A percentile compares a stretch with the other conserved stretches of the same genome.
Evolutionary conservation across 1,140 invertebrate species (phyloP).

Genomic region (Episyrphus balteatus): DNA sequence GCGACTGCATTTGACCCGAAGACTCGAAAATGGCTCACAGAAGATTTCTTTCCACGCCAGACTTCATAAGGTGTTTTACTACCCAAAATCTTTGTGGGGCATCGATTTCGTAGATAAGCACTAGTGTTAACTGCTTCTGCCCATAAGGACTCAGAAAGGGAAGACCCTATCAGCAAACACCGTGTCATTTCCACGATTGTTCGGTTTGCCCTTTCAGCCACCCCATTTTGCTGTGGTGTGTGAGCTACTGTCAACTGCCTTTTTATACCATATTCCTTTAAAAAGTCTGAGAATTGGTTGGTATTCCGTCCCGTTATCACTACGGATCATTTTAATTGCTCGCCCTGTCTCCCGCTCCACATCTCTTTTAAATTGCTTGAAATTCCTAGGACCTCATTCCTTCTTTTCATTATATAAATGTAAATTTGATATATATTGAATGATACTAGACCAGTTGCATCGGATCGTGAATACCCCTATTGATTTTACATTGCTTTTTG

Average conservation of each 20-base stretch:
- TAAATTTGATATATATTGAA: too few species aligned
- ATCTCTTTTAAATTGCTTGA: conserved; percentile 4
- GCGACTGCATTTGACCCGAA: conserved; percentile 26
- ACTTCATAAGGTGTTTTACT: conserved; percentile 26
- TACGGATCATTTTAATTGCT: conserved; percentile 22
- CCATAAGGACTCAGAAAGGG: conserved; percentile 17
- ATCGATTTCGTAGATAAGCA: conserved; percentile 13
- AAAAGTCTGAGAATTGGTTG: neutral
- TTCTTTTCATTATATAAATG: conserved; percentile 35
- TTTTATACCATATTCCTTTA: conserved; percentile 7
- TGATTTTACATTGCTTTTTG: conserved; percentile 32
- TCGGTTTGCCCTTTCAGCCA: conserved; percentile 20
- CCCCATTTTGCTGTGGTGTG: conserved; percentile 30
- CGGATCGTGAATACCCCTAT: too few species aligned
- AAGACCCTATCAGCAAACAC: conserved; percentile 30
- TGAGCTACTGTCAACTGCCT: conserved; percentile 19
- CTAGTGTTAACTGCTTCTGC: conserved; percentile 15
- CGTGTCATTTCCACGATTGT: conserved; percentile 21
- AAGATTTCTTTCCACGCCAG: conserved; percentile 26
- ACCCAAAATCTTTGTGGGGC: conserved; percentile 8
- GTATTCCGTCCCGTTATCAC: conserved; percentile 37
- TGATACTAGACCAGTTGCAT: too few species aligned
- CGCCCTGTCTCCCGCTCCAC: neutral
- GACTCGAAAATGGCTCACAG: conserved; percentile 22
- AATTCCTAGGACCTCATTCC: conserved; percentile 24